Percentiles rank a stretch among this genome's conserved stretches.
Conservation (phyloP, 2,888 invertebrate species). For the Ischnura elegans region DNA sequence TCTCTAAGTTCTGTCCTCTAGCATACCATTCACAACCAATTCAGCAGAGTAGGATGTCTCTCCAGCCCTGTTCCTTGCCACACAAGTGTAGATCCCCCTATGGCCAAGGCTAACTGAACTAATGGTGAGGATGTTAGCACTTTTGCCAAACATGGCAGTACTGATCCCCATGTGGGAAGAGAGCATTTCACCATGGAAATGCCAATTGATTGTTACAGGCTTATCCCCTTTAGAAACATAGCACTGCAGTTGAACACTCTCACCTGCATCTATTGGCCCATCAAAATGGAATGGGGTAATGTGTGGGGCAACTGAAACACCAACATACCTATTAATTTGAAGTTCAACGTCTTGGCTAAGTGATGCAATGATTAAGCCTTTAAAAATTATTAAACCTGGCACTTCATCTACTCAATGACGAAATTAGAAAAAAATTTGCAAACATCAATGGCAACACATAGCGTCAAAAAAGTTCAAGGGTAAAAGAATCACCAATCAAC, state of each 20-base stretch:
- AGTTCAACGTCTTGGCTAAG: background rate
- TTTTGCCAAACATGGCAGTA: conserved; percentile 76
- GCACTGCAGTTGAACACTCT: conserved; percentile 75
- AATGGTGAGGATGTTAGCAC: conserved; percentile 76
- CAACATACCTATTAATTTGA: conserved; percentile 59
- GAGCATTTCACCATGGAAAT: conserved; percentile 73
- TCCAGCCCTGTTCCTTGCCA: conserved; percentile 83
- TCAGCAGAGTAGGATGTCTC: conserved; percentile 74
- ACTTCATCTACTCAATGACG: background rate
- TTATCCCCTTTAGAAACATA: conserved; percentile 75
- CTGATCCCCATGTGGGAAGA: conserved; percentile 75
- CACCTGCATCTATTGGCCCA: conserved; percentile 74
- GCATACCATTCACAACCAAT: conserved; percentile 68
- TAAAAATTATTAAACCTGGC: background rate
- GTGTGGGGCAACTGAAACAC: conserved; percentile 72
- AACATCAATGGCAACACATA: background rate
- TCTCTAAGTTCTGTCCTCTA: conserved; percentile 24
- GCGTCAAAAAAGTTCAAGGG: background rate
- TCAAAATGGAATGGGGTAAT: conserved; percentile 75
- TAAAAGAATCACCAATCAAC: background rate
- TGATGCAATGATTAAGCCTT: background rate
- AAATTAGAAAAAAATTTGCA: background rate
- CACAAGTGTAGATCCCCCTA: conserved; percentile 84
- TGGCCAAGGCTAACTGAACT: conserved; percentile 74
- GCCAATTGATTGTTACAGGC: conserved; percentile 74